Evolutionary conservation across 2,113 vertebrate species (phyloP), one percentile per base, ranked within the genome.

Genomic region (Barnardius zonarius): DNA sequence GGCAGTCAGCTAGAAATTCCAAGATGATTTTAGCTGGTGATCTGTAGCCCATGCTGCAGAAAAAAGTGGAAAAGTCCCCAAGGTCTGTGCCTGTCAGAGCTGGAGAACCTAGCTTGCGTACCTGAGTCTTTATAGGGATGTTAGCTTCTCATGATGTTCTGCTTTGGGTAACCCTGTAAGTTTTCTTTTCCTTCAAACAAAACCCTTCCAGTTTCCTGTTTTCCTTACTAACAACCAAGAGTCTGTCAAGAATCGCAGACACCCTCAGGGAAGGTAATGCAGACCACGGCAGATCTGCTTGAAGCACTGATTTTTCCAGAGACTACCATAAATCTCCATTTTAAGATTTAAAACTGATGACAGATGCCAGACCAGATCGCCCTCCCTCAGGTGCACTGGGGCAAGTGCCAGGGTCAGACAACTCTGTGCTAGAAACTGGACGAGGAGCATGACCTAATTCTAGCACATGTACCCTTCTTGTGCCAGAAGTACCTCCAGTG

Each of bases 371-470:
- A 86, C 91, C 98, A 98, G 98, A 98, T 97, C 96, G 59, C 44
- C 87, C 87, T 88, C 95, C 96, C 96, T 95, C 88, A 97, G 97
- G 96, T 97, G 95, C 63, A 87, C 90, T 92, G 92, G 95, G 84
- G 86, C 83, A 94, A 95, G 86, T 95, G 97, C 97, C 97, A 97
- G 96, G 90, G 95, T 97, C 90, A 94, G 91, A 57, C 73, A 92
- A 96, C 96, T 92, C 83, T 95, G 81, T 89, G 91, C 79, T 86
- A 95, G 94, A 97, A 96, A 92, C 51, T 87, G 91, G 96, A 97
- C 39, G 27, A 94, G 91, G 97, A 94, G 73, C 90, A 83, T 98
- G 97, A 98, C 98, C 98, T 98, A 98, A 97, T 98, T 98, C 92
- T 55, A 96, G 86, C 92, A 91, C 78, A 13, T 93, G 88, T 73